phyloP scores from a whole-genome alignment of 2,797 vertebrate species.

The Molothrus aeneus region DNA sequence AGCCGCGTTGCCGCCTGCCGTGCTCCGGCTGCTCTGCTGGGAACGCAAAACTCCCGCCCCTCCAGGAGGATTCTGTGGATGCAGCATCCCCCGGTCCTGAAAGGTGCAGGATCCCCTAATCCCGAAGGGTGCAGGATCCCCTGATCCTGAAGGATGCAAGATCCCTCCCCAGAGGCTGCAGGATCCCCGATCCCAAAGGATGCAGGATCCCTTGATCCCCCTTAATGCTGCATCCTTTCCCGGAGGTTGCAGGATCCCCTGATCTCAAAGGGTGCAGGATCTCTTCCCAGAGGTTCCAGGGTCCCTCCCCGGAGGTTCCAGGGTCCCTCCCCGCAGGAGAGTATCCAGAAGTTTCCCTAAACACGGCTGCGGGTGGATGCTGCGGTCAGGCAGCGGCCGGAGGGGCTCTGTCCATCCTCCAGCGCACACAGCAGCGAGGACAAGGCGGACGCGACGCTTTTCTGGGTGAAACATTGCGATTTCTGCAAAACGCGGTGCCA shows the following conservation, averaged over 20 bases:
- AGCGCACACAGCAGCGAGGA: background rate
- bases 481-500: background rate
- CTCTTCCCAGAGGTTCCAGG: too few relatives aligned
- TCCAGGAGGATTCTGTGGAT: fast-evolving
- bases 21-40: background rate
- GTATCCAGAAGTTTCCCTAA: fast-evolving
- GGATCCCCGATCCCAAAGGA: too few relatives aligned
- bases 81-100: background rate
- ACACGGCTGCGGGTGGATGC: fast-evolving
- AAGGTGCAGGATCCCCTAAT: background rate
- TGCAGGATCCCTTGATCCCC: background rate
- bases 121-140: background rate
- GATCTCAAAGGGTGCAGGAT: fast-evolving
- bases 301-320: background rate
- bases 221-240: background rate
- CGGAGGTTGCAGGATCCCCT: too few relatives aligned
- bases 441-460: fast-evolving
- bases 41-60: fast-evolving
- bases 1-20: background rate
- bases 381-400: background rate
- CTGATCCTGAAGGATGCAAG: fast-evolving
- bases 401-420: background rate
- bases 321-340: background rate
- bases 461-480: fast-evolving
- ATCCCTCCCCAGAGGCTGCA: background rate